Evolutionary conservation across 2,888 invertebrate species (phyloP), one percentile per base, ranked within the genome.

Genomic region (Gortyna flavago): DNA sequence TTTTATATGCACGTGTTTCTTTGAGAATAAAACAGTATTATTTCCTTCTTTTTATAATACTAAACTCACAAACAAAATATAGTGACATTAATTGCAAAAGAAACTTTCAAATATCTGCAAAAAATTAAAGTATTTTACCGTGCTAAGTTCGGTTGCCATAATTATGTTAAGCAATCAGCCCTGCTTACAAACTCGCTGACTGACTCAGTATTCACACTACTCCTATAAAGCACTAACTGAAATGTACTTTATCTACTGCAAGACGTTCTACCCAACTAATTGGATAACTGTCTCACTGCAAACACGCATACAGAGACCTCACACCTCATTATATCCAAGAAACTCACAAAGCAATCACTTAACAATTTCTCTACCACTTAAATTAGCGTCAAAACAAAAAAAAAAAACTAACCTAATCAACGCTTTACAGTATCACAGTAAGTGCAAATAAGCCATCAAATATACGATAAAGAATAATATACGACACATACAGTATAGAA

Each of bases 371-470:
- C 57, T 54, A 80, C 11, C 35, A 57, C 29, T 54, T 66, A 59
- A 80, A 84, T 84, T 69, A 72, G 51, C 13, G 18, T 21, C n/a
- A 44, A 29, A 62, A 57, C n/a, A 48, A 38, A 72, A 83, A 62
- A 83, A 62, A 71, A 29, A 59, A 72, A 1, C 4, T 61, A 59
- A 74, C 68, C 44, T 79, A 64, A 80, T 83, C 69, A 80, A 79
- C 65, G 54, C 68, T 67, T 32, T 62, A 71, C 64, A 69, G 77
- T 67, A 77, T 83, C 79, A 79, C 75, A 79, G 48, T 79, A 61
- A 62, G 68, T 62, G 78, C 72, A 61, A 83, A 83, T 64, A 73
- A 79, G 75, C 68, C 85, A 85, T 87, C 87, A 85, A 72, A 78
- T 68, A 29, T 44, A 54, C 77, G n/a, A 71, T 61, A 48, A 25